Conservation (phyloP, 2,113 vertebrate genomes). For the Sula dactylatra region DNA sequence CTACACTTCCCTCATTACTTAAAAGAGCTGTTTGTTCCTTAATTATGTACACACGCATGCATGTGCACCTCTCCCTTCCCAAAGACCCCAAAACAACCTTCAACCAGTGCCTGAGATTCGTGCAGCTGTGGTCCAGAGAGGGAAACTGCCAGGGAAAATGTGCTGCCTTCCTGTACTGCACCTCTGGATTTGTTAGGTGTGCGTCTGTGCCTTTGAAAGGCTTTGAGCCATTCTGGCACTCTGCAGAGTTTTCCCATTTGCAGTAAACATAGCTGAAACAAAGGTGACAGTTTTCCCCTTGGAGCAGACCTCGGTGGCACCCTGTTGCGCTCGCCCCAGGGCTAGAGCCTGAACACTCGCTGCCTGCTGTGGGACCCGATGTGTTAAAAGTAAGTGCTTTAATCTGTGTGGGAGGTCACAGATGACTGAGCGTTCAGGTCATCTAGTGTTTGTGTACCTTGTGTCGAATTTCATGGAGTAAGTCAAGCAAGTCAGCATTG, state of each 20-base stretch:
- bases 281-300: neutral
- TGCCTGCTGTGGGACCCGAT: neutral
- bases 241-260: neutral
- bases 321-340: fast-evolving
- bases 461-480: neutral
- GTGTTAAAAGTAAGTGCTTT: neutral
- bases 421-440: neutral
- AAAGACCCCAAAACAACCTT: neutral
- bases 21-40: neutral
- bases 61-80: neutral
- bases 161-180: neutral
- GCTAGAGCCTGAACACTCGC: neutral
- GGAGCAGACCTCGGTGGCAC: fast-evolving
- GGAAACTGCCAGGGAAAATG: neutral
- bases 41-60: neutral
- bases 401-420: neutral
- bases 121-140: neutral
- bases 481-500: neutral
- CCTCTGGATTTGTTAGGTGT: neutral
- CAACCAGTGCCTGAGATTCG: neutral
- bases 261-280: neutral
- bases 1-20: neutral
- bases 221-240: neutral
- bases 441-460: neutral
- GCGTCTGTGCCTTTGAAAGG: neutral